phyloP scores from a whole-genome alignment of 2,888 invertebrate genomes.

The Plusia festucae region DNA sequence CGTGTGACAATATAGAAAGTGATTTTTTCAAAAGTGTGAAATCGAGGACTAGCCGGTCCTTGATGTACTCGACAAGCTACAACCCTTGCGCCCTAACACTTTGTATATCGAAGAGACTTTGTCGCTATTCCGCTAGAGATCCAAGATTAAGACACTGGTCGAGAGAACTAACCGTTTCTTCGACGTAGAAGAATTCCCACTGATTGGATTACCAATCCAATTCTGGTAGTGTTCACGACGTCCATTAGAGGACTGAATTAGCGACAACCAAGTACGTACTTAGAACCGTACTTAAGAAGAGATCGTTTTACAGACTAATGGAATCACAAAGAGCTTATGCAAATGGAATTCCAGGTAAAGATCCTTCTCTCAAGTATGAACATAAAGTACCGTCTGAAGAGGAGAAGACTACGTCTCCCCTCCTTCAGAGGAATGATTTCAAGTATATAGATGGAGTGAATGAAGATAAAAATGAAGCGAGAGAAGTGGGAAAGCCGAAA shows the following conservation, averaged over 20 bases:
- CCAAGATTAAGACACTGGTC: constrained; percentile 90
- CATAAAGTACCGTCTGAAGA: constrained; percentile 85
- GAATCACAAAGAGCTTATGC: constrained; percentile 81
- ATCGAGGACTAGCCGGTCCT: constrained; percentile 89
- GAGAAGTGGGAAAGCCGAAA: constrained; percentile 67
- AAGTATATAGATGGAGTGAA: constrained; percentile 78
- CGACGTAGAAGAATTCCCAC: constrained; percentile 74
- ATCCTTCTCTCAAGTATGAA: constrained; percentile 78
- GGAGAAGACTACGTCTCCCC: constrained; percentile 85
- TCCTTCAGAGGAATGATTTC: constrained; percentile 77
- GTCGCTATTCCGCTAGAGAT: constrained; percentile 89
- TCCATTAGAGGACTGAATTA: constrained; percentile 73
- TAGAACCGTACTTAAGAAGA: constrained; percentile 73
- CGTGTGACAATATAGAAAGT: constrained; percentile 79
- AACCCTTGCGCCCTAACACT: constrained; percentile 86
- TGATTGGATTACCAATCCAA: constrained; percentile 75
- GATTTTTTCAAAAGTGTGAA: constrained; percentile 81
- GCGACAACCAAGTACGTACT: constrained; percentile 71
- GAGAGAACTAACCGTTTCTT: constrained; percentile 80
- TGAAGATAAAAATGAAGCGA: constrained; percentile 70
- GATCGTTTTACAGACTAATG: constrained; percentile 79
- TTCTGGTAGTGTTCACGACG: constrained; percentile 71
- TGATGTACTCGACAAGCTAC: constrained; percentile 88
- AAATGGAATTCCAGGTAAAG: constrained; percentile 86
- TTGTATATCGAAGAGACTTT: constrained; percentile 84